phyloP scores from a whole-genome alignment of 2,888 invertebrate species.

The Sesia bembeciformis region DNA sequence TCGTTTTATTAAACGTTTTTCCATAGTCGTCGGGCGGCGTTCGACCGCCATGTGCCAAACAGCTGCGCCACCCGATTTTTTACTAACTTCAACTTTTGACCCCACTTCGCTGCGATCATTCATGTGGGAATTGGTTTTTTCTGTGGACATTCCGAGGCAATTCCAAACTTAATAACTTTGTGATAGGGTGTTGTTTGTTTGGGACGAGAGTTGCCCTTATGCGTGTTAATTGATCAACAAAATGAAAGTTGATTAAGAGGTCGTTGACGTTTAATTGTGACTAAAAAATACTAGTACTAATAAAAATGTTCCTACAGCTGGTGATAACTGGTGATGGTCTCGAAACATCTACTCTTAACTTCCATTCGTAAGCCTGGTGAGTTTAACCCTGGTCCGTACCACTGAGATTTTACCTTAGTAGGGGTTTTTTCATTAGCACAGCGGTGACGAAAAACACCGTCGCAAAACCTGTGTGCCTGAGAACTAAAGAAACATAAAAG shows the following conservation, averaged over 20 bases:
- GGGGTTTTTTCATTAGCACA: too few relatives aligned
- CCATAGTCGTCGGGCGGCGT: constrained; percentile 23
- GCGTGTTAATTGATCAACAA: constrained; percentile 40
- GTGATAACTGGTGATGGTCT: too few relatives aligned
- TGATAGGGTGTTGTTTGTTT: constrained; percentile 29
- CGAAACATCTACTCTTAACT: too few relatives aligned
- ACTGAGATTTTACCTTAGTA: too few relatives aligned
- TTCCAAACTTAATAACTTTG: constrained; percentile 32
- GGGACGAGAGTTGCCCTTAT: constrained; percentile 33
- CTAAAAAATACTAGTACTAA: too few relatives aligned
- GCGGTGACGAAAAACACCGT: too few relatives aligned
- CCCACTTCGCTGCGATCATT: constrained; percentile 64
- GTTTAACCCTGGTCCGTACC: too few relatives aligned
- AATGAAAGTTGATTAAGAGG: constrained; percentile 16
- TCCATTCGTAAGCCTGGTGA: too few relatives aligned
- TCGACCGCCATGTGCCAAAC: constrained; percentile 54
- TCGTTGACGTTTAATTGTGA: not conserved
- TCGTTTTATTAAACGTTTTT: constrained; percentile 49
- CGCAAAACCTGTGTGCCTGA: too few relatives aligned
- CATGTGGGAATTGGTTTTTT: constrained; percentile 63
- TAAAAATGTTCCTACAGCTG: too few relatives aligned
- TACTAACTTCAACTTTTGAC: constrained; percentile 65
- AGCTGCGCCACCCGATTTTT: constrained; percentile 64
- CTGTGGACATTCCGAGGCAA: constrained; percentile 28
- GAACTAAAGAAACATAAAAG: too few relatives aligned